Base-by-base conservation (phyloP, 2,797 vertebrate genomes). In the Acanthurus tractus region DNA sequence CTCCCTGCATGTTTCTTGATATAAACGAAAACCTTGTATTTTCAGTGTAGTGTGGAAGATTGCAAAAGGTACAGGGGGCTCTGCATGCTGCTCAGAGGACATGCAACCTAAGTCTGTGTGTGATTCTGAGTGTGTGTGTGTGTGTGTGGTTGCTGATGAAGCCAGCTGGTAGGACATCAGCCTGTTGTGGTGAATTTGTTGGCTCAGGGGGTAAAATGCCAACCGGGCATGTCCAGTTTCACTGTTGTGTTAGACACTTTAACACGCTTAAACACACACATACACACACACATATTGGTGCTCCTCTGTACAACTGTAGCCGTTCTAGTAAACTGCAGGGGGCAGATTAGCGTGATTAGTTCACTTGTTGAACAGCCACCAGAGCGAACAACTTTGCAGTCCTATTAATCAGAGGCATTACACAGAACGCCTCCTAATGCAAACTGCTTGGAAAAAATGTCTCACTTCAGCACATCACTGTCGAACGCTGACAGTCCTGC, bases 301-400 rank as follows among this genome's bases (percentile, higher is more conserved):
- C 63, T 46, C 10, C 52, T 78, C 54, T 40, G 76, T 83, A 57
- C 23, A 44, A 74, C 73, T 78, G 79, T 76, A 68, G 68, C 77
- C 73, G 72, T 86, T 78, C 68, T 81, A 77, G 34, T 79, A 78
- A 88, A 87, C 81, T 81, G 82, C 81, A 76, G 63, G 66, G 76
- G 79, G 70, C 75, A 88, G 79, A 94, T 94, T 88, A 84, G 64
- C 76, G 79, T 82, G 84, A 88, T 88, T 86, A 82, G 87, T 84
- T 88, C 76, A 90, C 82, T 89, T 83, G 80, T 88, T 91, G 63
- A 91, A 78, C 79, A 87, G 77, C 66, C 70, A 75, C 14, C 17
- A n/a, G n/a, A 85, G 72, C 38, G 23, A 78, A 64, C 57, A 74
- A 48, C 52, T 66, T 34, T 48, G 50, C 63, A 49, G 79, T 62